phyloP scores from a whole-genome alignment of 2,888 invertebrate genomes.

The Cerastis rubricosa region DNA sequence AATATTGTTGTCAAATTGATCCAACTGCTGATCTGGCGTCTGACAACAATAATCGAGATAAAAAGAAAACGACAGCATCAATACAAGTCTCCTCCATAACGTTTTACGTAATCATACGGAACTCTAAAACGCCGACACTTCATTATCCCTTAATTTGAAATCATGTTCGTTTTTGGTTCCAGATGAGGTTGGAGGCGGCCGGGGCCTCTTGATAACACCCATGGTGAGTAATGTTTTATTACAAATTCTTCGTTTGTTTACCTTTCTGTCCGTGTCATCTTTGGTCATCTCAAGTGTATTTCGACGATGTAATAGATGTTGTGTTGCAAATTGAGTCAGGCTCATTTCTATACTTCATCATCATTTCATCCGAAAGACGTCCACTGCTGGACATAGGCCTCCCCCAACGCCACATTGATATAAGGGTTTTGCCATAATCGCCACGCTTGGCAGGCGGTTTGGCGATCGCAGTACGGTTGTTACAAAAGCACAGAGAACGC shows the following conservation, averaged over 20 bases:
- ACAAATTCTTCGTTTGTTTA: constrained; percentile 35
- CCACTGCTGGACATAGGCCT: too few species aligned
- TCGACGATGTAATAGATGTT: constrained; percentile 8
- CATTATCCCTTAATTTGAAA: constrained; percentile 55
- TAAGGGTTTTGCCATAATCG: too few species aligned
- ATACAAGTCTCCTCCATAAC: not conserved
- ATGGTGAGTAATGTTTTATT: constrained; percentile 59
- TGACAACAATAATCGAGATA: not conserved
- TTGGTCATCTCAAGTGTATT: not conserved
- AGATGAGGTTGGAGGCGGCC: constrained; percentile 58
- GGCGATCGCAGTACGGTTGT: too few species aligned
- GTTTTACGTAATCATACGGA: constrained; percentile 27
- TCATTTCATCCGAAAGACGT: too few species aligned
- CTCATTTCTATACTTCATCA: constrained; percentile 4
- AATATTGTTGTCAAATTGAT: not conserved
- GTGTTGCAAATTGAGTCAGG: not conserved
- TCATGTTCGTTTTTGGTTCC: constrained; percentile 68
- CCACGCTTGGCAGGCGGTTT: too few species aligned
- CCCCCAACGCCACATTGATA: too few species aligned
- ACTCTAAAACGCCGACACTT: constrained; percentile 48
- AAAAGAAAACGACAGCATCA: not conserved
- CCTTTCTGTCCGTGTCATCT: constrained; percentile 7
- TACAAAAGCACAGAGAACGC: too few species aligned
- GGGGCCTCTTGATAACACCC: constrained; percentile 47
- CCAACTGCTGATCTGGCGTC: not conserved